Percentiles rank a stretch among this genome's conserved stretches.
Conservation (phyloP, 2,888 invertebrate species). For the Crepidodera aurea region DNA sequence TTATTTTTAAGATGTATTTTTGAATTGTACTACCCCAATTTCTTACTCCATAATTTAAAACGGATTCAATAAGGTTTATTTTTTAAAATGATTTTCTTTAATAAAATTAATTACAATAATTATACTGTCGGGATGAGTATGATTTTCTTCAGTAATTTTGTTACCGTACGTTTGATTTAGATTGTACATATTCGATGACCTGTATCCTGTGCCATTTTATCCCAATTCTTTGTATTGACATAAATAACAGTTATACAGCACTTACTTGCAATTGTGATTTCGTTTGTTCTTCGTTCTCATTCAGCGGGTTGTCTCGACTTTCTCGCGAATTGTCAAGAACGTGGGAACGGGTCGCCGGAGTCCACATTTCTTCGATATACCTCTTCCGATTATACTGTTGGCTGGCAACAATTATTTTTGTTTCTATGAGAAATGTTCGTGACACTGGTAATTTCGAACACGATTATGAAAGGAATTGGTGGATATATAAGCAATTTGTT, state of each 20-base stretch:
- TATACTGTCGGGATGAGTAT: no score
- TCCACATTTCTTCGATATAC: conserved; percentile 4
- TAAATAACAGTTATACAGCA: not conserved
- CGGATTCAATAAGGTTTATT: no score
- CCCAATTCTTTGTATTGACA: not conserved
- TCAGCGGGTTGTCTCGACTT: not conserved
- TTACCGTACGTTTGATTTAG: no score
- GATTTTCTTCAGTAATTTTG: no score
- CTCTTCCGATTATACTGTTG: conserved; percentile 15
- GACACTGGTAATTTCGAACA: conserved; percentile 9
- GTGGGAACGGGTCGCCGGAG: conserved; percentile 7
- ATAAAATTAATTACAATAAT: no score
- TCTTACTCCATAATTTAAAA: no score
- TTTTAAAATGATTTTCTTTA: no score
- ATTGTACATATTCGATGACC: no score
- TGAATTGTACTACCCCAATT: no score
- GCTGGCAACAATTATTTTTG: conserved; percentile 6
- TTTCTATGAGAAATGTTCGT: conserved; percentile 7
- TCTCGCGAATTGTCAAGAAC: conserved; percentile 1
- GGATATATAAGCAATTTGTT: conserved; percentile 6
- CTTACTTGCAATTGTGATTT: conserved; percentile 7
- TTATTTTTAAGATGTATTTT: no score
- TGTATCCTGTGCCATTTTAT: no score
- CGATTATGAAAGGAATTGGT: not conserved
- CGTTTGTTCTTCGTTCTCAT: not conserved